These are phyloP conservation scores for Sebastes matsubarae DNA, from an alignment of 2,797 vertebrate species.

Conservation along the genomic window DNA sequence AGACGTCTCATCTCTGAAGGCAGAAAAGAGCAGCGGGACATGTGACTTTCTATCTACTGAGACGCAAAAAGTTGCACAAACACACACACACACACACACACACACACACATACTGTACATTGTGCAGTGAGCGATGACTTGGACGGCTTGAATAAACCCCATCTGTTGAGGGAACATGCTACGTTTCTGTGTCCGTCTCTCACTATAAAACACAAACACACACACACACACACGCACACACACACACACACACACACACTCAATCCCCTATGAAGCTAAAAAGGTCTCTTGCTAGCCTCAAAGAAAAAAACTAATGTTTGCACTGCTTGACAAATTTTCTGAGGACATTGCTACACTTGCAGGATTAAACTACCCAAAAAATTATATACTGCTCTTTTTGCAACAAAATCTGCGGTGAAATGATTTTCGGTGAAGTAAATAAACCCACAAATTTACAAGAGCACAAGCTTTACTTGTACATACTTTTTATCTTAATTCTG, in stretches of 20 bases:
- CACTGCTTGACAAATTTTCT: slow-evolving; percentile 18
- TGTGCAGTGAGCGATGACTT: slow-evolving; percentile 35
- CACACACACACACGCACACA: not conserved
- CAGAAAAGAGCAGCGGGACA: not conserved
- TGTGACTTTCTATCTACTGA: not conserved
- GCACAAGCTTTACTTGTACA: not conserved
- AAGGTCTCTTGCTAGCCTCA: slow-evolving; percentile 20
- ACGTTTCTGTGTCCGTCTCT: slow-evolving; percentile 38
- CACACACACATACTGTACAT: slow-evolving; percentile 24
- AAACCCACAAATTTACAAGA: not conserved
- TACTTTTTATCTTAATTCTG: not conserved
- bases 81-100: not conserved
- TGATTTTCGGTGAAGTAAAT: not conserved
- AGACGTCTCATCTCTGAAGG: not conserved
- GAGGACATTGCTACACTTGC: slow-evolving; percentile 11
- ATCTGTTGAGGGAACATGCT: slow-evolving; percentile 65
- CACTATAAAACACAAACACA: not conserved
- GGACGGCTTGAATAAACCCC: slow-evolving; percentile 66
- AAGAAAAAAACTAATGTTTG: slow-evolving; percentile 27
- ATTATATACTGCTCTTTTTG: slow-evolving; percentile 11
- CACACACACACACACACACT: not conserved
- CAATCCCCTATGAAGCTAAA: slow-evolving; percentile 20
- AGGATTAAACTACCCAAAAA: slow-evolving; percentile 10
- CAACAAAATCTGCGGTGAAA: not conserved
- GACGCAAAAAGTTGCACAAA: not conserved